Conservation (phyloP, 2,113 vertebrate species). For the Dasyprocta punctata region DNA sequence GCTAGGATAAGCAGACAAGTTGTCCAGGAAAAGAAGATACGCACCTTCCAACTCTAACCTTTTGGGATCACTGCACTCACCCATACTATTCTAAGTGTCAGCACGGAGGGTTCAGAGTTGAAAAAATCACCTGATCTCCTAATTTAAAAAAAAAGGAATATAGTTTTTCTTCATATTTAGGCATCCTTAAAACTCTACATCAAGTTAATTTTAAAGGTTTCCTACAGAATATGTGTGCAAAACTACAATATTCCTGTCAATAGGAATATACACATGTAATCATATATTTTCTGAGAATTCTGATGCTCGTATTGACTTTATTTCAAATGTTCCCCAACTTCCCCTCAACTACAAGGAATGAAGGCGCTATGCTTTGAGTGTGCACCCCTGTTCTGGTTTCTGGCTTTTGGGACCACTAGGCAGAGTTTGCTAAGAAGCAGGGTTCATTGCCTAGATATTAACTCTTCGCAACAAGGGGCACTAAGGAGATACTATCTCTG, state of each 20-base stretch:
- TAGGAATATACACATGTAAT: neutral
- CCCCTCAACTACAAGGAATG: neutral
- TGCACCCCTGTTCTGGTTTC: neutral
- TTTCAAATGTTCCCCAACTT: neutral
- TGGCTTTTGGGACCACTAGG: neutral
- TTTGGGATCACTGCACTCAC: neutral
- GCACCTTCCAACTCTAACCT: neutral
- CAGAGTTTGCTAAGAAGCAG: neutral
- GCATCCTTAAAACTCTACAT: neutral
- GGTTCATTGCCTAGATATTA: neutral
- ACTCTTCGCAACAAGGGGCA: neutral
- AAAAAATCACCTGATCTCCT: neutral
- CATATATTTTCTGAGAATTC: neutral
- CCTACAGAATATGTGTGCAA: neutral
- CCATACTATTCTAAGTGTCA: neutral
- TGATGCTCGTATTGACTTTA: neutral
- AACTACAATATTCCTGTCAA: neutral
- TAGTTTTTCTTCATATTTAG: neutral
- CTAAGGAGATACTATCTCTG: neutral
- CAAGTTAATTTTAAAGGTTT: neutral
- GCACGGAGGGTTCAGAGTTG: neutral
- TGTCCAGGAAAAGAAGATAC: neutral
- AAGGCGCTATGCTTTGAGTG: neutral
- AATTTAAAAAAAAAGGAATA: neutral
- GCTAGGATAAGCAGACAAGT: neutral